Conservation (phyloP, 2,797 vertebrate genomes). For the Alosa sapidissima region DNA sequence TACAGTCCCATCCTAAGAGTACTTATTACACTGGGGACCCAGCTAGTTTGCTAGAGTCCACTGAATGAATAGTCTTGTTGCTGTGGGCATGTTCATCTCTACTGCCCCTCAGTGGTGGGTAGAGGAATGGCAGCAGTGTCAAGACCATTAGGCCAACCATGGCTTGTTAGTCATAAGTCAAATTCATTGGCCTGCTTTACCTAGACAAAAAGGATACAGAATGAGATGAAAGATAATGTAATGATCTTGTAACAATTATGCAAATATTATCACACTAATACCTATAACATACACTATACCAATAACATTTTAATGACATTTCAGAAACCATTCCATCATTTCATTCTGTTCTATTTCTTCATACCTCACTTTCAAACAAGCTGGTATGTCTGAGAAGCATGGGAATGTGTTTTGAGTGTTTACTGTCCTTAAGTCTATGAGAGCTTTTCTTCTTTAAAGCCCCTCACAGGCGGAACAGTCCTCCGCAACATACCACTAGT, state of each 20-base stretch:
- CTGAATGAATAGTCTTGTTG: neutral
- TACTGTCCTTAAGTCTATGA: slow-evolving; percentile 53
- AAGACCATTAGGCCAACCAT: neutral
- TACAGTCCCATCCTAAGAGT: neutral
- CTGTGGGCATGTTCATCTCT: slow-evolving; percentile 27
- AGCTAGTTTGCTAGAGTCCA: neutral
- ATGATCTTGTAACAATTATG: neutral
- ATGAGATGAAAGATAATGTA: neutral
- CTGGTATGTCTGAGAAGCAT: neutral
- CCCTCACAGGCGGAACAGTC: slow-evolving; percentile 42
- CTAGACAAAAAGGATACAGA: neutral
- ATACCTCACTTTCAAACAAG: neutral
- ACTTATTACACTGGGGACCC: neutral
- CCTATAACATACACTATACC: too few species aligned
- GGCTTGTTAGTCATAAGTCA: slow-evolving; percentile 9
- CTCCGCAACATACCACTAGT: slow-evolving; percentile 37
- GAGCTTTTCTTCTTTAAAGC: slow-evolving; percentile 52
- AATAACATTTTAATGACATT: neutral
- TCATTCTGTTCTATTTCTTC: neutral
- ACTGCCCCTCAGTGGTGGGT: slow-evolving; percentile 54
- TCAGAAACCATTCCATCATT: neutral
- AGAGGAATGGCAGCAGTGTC: neutral
- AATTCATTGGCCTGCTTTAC: neutral
- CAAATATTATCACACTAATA: neutral
- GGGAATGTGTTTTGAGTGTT: slow-evolving; percentile 52